A percentile compares a stretch with the other conserved stretches of the same genome.
These are phyloP conservation scores for Torymus texanus DNA, from an alignment of 2,888 invertebrate species.

Conservation along the genomic window DNA sequence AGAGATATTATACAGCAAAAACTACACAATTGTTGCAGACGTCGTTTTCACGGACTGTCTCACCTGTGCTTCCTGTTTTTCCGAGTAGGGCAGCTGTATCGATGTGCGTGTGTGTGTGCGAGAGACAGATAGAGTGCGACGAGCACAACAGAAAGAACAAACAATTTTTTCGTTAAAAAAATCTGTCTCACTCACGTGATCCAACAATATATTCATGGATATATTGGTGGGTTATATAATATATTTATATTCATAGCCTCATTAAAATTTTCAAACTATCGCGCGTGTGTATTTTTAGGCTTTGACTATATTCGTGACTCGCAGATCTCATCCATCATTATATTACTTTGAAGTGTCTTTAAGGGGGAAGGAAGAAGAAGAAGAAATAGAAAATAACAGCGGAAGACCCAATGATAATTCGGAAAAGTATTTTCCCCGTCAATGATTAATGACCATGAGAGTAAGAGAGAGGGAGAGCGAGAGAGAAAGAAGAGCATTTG, in stretches of 20 bases:
- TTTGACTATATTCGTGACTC: background rate
- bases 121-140: conserved; percentile 34
- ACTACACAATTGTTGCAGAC: conserved; percentile 43
- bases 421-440: conserved; percentile 8
- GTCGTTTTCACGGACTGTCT: conserved; percentile 60
- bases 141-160: conserved; percentile 54
- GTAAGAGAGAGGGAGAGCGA: background rate
- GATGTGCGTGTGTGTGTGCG: conserved; percentile 5
- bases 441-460: conserved; percentile 20
- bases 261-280: conserved; percentile 20
- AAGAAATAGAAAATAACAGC: background rate
- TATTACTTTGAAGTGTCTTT: conserved; percentile 10
- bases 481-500: background rate
- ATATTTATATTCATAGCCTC: conserved; percentile 6
- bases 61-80: conserved; percentile 75
- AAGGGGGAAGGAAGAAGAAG: too few species aligned
- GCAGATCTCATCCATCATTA: conserved; percentile 32
- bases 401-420: conserved; percentile 21
- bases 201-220: background rate
- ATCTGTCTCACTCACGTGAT: background rate
- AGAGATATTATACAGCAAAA: conserved; percentile 40
- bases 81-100: conserved; percentile 74
- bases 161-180: conserved; percentile 51
- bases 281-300: conserved; percentile 13
- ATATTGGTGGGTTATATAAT: too few species aligned